These are phyloP conservation scores for Pelecanus crispus DNA, from an alignment of 2,113 vertebrate genomes.

Conservation along the genomic window DNA sequence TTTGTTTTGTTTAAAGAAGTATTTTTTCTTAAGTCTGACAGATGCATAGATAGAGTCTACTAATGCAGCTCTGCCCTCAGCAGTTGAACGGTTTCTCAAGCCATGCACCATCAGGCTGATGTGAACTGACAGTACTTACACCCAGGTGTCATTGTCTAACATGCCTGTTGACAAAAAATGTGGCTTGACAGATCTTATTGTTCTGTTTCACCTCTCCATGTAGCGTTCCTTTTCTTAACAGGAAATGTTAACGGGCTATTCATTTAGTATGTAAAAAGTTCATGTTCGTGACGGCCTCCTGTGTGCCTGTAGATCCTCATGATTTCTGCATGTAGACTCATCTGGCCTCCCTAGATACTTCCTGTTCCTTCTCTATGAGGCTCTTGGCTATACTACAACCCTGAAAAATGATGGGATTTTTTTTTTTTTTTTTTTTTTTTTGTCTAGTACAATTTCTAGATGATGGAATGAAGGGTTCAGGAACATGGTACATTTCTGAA, in stretches of 20 bases:
- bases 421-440: background rate
- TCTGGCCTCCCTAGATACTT: background rate
- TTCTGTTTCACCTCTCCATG: background rate
- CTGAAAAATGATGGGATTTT: background rate
- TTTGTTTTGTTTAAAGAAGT: background rate
- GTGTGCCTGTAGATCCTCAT: background rate
- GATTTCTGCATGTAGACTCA: background rate
- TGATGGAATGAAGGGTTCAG: background rate
- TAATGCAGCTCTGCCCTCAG: background rate
- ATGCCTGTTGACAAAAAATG: background rate
- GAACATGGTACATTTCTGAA: background rate
- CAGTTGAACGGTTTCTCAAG: background rate
- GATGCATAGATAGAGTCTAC: background rate
- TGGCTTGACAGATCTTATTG: background rate
- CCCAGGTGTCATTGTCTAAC: background rate
- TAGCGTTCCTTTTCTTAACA: background rate
- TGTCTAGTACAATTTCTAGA: background rate
- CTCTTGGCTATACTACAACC: background rate
- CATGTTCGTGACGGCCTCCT: background rate
- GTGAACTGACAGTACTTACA: slow-evolving; percentile 31
- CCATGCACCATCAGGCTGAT: background rate
- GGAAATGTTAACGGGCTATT: background rate
- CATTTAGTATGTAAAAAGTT: background rate
- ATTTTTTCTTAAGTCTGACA: background rate
- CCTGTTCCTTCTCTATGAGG: background rate